Base-by-base conservation (phyloP, 2,113 vertebrate species). In the Climacteris rufus region DNA sequence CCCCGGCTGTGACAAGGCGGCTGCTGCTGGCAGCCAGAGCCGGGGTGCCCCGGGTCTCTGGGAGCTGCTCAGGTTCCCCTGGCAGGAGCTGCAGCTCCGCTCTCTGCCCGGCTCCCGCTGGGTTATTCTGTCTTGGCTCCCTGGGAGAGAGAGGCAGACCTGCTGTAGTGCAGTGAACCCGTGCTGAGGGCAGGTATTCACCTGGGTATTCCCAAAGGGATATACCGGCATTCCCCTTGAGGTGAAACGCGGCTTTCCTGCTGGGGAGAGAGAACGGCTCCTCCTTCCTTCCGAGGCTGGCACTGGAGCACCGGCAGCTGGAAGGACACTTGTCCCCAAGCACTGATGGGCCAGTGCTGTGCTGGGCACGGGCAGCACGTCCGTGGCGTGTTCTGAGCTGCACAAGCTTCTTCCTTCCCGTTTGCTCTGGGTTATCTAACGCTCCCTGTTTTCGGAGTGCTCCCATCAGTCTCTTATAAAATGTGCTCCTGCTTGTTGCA, bases 401-500 rank as follows among this genome's bases (percentile, higher is more conserved):
- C 93, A 94, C 92, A 49, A 65, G 83, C 94, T 78, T 89, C 88
- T 95, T 95, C 76, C 85, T 90, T 49, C 85, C 64, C 80, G 0
- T 83, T 61, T 63, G 1, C 83, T 94, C 90, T 37, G 96, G 96
- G 1, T 52, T 95, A 40, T 89, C 97, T 97, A 56, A 94, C 96
- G 9, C 98, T 97, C 97, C 97, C 92, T 94, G 95, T 82, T 94
- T 95, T 85, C n/a, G 95, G 97, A 97, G 76, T 96, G 66, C 91
- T 89, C 97, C 97, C 95, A 11, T 76, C 97, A 90, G 90, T 97
- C 96, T 96, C 97, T 98, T 95, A 91, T 97, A 93, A 97, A 97
- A 97, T 98, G 96, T 98, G 97, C 98, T 98, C 98, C 98, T 97
- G 98, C 98, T 98, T 97, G 97, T 98, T 98, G 97, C 98, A 99